Percentiles rank a stretch among this genome's conserved stretches.
Conservation (phyloP, 1,140 invertebrate genomes). For the Tetramorium parvispinum region DNA sequence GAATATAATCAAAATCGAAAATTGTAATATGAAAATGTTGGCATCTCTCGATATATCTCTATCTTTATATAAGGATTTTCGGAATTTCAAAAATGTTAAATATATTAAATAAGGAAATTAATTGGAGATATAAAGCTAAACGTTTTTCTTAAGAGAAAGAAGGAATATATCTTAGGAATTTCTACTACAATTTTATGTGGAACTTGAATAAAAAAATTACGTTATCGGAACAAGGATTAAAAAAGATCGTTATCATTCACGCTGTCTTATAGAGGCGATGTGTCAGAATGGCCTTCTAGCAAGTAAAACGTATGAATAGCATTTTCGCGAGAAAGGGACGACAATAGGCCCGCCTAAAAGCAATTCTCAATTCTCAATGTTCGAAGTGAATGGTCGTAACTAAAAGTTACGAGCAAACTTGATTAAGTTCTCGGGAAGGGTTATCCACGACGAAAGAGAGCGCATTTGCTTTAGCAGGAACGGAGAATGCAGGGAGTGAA, state of each 20-base stretch:
- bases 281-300: not conserved
- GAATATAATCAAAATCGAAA: not conserved
- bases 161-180: not conserved
- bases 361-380: constrained; percentile 37
- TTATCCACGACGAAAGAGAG: constrained; percentile 10
- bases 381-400: constrained; percentile 45
- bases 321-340: constrained; percentile 2
- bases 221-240: not conserved
- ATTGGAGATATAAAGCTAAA: not conserved
- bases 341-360: constrained; percentile 36
- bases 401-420: constrained; percentile 49
- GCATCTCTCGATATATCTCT: not conserved
- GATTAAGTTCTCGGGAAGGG: constrained; percentile 56
- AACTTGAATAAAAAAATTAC: not conserved
- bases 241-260: not conserved
- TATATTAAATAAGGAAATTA: not conserved
- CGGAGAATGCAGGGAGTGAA: constrained; percentile 18
- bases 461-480: constrained; percentile 30
- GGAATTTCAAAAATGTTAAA: not conserved
- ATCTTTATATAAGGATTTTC: not conserved
- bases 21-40: not conserved
- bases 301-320: constrained; percentile 36
- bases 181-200: not conserved
- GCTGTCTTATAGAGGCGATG: not conserved
- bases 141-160: not conserved